Conservation (phyloP, 2,797 vertebrate genomes). For the Danio kyathit region DNA sequence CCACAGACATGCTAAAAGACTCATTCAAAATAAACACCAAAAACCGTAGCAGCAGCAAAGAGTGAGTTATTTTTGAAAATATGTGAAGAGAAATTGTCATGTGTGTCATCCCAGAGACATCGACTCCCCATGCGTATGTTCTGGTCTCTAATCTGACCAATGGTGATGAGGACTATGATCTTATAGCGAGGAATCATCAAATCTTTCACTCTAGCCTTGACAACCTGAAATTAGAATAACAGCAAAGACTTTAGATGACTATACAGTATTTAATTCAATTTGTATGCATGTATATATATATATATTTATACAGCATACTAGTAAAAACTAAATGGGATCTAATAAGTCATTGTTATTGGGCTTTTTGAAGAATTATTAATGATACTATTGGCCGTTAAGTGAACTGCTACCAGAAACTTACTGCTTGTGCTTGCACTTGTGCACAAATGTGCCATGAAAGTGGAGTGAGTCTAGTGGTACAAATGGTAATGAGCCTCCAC, state of each 20-base stretch:
- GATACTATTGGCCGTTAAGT: no score
- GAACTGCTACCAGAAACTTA: no score
- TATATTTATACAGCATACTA: not conserved
- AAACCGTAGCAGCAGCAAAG: slow-evolving; percentile 88
- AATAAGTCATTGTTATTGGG: not conserved
- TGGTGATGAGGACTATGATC: slow-evolving; percentile 83
- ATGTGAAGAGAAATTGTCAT: slow-evolving; percentile 82
- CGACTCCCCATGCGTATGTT: slow-evolving; percentile 87
- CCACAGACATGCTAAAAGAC: not conserved
- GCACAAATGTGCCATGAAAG: no score
- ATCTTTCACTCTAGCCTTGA: slow-evolving; percentile 87
- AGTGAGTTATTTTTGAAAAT: slow-evolving; percentile 88
- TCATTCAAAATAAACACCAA: slow-evolving; percentile 87
- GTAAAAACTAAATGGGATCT: not conserved
- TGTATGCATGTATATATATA: not conserved
- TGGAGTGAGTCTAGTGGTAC: no score
- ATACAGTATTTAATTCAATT: not conserved
- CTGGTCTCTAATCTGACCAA: slow-evolving; percentile 86
- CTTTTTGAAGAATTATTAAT: no score
- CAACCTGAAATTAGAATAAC: slow-evolving; percentile 74
- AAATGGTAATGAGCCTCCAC: no score
- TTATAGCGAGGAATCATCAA: slow-evolving; percentile 88
- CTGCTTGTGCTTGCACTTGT: no score
- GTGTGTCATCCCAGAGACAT: slow-evolving; percentile 88
- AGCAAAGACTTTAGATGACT: not conserved